These are phyloP conservation scores for Aptenodytes forsteri DNA, from an alignment of 2,113 vertebrate species.

Conservation along the genomic window DNA sequence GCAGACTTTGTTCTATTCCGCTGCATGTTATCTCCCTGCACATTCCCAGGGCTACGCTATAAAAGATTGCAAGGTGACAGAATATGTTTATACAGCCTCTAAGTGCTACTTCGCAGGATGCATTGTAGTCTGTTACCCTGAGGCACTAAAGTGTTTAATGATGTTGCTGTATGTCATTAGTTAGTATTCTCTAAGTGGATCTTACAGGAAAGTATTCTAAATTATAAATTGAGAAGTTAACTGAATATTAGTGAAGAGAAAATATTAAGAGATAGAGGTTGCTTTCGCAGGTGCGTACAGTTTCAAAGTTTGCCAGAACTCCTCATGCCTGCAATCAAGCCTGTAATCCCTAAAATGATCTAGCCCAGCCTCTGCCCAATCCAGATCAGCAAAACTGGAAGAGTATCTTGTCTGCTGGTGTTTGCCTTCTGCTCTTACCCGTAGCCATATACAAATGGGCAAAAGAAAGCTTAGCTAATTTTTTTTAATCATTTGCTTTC, in stretches of 20 bases:
- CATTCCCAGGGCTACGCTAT: conserved; percentile 25
- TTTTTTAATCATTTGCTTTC: neutral
- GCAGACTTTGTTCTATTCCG: conserved; percentile 22
- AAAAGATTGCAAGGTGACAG: conserved; percentile 63
- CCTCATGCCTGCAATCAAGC: neutral
- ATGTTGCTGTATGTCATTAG: neutral
- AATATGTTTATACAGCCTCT: conserved; percentile 15
- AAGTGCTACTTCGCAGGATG: conserved; percentile 33
- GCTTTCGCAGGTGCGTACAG: neutral
- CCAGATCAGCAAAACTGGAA: neutral
- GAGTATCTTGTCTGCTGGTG: neutral
- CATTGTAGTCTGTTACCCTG: conserved; percentile 19
- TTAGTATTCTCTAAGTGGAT: conserved; percentile 22
- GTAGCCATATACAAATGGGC: neutral
- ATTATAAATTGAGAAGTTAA: conserved; percentile 22
- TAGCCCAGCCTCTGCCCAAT: neutral
- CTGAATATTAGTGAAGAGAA: neutral
- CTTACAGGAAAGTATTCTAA: neutral
- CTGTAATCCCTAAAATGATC: neutral
- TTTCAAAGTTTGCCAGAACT: neutral
- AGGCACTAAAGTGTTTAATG: conserved; percentile 57
- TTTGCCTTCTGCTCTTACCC: neutral
- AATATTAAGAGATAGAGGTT: neutral
- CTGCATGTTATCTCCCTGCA: conserved; percentile 36
- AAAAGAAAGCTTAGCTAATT: neutral